Evolutionary conservation across 2,888 invertebrate genomes (phyloP).

Genomic region (Volucella zonaria): DNA sequence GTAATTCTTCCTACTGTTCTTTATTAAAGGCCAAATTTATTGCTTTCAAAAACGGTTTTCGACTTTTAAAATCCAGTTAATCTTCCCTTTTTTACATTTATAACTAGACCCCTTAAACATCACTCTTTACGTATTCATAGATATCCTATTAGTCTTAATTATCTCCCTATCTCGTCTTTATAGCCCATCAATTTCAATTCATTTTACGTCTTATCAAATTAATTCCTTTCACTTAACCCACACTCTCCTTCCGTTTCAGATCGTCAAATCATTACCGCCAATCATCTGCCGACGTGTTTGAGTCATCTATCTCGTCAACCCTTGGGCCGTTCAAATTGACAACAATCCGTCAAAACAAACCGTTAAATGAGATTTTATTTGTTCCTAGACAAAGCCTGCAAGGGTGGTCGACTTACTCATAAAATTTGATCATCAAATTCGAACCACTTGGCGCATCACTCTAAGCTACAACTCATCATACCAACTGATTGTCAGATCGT

Average conservation of each 20-base stretch:
- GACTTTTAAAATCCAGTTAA: too few relatives aligned
- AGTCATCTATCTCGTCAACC: conserved; percentile 24
- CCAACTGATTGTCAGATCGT: conserved; percentile 80
- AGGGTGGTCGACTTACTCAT: conserved; percentile 12
- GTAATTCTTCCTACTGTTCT: too few relatives aligned
- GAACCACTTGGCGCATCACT: conserved; percentile 53
- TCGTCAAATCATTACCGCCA: conserved; percentile 11
- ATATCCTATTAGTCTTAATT: neutral
- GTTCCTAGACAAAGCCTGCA: conserved; percentile 42
- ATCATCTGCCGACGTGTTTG: conserved; percentile 31
- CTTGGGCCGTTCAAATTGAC: conserved; percentile 31
- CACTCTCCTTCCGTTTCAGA: conserved; percentile 42
- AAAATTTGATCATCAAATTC: conserved; percentile 59
- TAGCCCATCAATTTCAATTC: conserved; percentile 39
- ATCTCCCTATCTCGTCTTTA: neutral
- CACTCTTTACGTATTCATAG: neutral
- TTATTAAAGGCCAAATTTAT: too few relatives aligned
- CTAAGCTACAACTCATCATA: conserved; percentile 77
- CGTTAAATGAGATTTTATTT: conserved; percentile 60
- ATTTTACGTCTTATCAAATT: conserved; percentile 23
- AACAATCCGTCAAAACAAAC: conserved; percentile 68
- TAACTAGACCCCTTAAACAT: too few relatives aligned
- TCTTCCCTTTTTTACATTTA: too few relatives aligned
- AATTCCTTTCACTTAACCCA: conserved; percentile 21
- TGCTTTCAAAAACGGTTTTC: too few relatives aligned